Conservation (phyloP, 2,888 invertebrate species). For the Siphlonurus alternatus region DNA sequence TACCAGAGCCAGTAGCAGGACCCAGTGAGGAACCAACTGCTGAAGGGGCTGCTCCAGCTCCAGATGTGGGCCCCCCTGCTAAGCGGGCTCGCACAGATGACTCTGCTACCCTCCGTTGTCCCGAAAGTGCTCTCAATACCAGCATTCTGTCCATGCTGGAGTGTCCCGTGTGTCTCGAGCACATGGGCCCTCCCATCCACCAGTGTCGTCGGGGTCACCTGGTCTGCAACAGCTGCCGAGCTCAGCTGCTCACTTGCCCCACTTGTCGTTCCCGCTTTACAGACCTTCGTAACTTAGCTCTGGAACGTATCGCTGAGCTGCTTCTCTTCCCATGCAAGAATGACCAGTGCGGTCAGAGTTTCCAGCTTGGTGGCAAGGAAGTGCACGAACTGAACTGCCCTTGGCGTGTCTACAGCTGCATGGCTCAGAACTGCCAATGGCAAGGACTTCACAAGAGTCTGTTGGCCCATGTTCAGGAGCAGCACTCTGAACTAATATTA, state of each 20-base stretch:
- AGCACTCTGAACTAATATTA: conserved; percentile 3
- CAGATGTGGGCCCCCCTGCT: neutral
- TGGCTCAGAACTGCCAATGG: conserved; percentile 25
- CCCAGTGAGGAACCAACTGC: neutral
- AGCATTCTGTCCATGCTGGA: conserved; percentile 29
- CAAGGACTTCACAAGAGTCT: conserved; percentile 5
- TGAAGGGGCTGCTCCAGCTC: neutral
- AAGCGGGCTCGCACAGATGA: neutral
- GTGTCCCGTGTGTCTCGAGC: conserved; percentile 45
- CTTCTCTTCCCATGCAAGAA: conserved; percentile 36
- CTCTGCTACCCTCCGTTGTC: neutral
- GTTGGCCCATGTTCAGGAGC: conserved; percentile 3
- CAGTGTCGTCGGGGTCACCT: conserved; percentile 47
- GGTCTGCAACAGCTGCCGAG: conserved; percentile 37
- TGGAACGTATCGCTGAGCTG: conserved; percentile 37
- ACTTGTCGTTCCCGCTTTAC: conserved; percentile 34
- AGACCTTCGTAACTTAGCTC: conserved; percentile 33
- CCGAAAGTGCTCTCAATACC: conserved; percentile 8
- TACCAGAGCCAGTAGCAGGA: neutral
- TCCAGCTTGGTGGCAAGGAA: conserved; percentile 28
- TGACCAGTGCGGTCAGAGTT: conserved; percentile 26
- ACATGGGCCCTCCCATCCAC: conserved; percentile 40
- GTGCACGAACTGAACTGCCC: conserved; percentile 33
- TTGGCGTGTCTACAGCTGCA: conserved; percentile 32
- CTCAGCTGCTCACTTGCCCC: conserved; percentile 37